Percentiles rank a stretch among this genome's conserved stretches.
phyloP scores from a whole-genome alignment of 2,113 vertebrate species.

The Cavia porcellus region DNA sequence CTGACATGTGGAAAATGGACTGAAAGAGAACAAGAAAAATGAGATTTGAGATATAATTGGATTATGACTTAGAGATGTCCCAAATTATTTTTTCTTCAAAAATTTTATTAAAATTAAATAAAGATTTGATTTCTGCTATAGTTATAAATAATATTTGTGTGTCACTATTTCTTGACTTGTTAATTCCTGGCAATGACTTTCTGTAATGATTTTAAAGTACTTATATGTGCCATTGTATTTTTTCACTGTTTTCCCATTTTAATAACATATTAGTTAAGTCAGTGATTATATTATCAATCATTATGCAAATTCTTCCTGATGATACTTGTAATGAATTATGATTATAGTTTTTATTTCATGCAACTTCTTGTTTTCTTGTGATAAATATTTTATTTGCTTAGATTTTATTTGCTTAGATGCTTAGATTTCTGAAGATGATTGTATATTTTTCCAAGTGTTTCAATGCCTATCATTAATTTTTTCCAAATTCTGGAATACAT shows the following conservation, averaged over 20 bases:
- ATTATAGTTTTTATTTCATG: slow-evolving; percentile 9
- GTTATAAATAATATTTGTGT: not conserved
- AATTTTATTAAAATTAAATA: not conserved
- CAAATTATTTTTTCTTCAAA: not conserved
- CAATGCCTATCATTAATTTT: not conserved
- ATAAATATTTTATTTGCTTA: slow-evolving; percentile 25
- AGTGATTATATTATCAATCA: not conserved
- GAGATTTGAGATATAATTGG: not conserved
- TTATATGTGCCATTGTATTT: not conserved
- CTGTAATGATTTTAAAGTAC: not conserved
- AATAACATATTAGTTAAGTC: not conserved
- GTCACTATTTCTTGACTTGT: not conserved
- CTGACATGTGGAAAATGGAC: not conserved
- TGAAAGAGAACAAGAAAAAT: not conserved
- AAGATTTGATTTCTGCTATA: not conserved
- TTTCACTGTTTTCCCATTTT: not conserved
- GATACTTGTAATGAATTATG: not conserved
- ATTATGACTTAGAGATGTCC: not conserved
- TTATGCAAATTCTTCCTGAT: not conserved
- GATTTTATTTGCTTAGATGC: too few relatives aligned
- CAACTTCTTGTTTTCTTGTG: not conserved
- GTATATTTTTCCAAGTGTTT: slow-evolving; percentile 11
- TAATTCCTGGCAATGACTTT: not conserved
- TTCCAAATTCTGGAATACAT: not conserved
- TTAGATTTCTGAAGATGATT: not conserved